Evolutionary conservation across 2,888 invertebrate species (phyloP).

Genomic region (Aleiodes testaceus): DNA sequence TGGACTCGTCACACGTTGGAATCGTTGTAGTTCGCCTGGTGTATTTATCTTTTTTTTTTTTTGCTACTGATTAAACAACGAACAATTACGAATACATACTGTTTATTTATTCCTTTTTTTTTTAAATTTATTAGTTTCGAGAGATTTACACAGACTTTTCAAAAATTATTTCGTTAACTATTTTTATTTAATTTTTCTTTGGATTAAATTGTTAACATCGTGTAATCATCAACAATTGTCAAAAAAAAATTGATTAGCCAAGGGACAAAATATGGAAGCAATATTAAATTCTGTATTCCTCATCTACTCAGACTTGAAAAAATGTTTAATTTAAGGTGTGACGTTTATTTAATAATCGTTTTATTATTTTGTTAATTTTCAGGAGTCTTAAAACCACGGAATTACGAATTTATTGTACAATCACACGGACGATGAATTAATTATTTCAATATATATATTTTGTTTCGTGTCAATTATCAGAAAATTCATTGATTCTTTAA

Average conservation of each 20-base stretch:
- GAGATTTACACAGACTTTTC: slow-evolving; percentile 27
- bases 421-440: slow-evolving; percentile 32
- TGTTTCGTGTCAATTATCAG: slow-evolving; percentile 39
- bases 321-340: slow-evolving; percentile 12
- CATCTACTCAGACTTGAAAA: background rate
- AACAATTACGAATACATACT: slow-evolving; percentile 46
- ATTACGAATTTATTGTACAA: slow-evolving; percentile 34
- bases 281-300: slow-evolving; percentile 1
- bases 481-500: slow-evolving; percentile 42
- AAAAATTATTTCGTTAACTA: slow-evolving; percentile 11
- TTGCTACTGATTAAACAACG: slow-evolving; percentile 36
- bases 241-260: slow-evolving; percentile 49
- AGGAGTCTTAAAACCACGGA: background rate
- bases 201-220: slow-evolving; percentile 14
- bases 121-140: slow-evolving; percentile 35
- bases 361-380: background rate
- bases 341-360: background rate
- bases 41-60: slow-evolving; percentile 32
- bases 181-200: slow-evolving; percentile 48
- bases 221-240: slow-evolving; percentile 50
- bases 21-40: slow-evolving; percentile 34
- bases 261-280: slow-evolving; percentile 39
- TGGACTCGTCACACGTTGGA: slow-evolving; percentile 28
- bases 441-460: slow-evolving; percentile 30
- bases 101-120: slow-evolving; percentile 45